phyloP scores from a whole-genome alignment of 2,113 vertebrate genomes.

The Vidua macroura region DNA sequence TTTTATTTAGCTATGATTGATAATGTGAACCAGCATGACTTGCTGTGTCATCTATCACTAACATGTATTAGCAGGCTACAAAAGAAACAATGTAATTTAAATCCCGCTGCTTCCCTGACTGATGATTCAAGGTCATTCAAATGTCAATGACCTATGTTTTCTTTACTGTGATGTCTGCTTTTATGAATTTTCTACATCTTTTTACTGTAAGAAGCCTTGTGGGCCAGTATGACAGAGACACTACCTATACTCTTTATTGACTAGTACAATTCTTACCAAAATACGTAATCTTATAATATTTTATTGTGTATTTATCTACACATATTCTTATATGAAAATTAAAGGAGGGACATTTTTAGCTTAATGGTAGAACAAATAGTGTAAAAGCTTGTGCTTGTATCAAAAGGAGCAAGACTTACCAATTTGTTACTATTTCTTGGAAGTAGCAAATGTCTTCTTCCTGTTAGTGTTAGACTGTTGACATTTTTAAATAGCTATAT shows the following conservation, averaged over 20 bases:
- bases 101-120: not conserved
- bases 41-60: not conserved
- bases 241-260: not conserved
- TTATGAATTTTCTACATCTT: not conserved
- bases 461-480: not conserved
- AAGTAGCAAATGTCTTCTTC: not conserved
- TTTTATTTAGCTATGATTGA: not conserved
- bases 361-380: not conserved
- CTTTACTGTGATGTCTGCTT: not conserved
- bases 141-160: not conserved
- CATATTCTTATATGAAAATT: not conserved
- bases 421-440: not conserved
- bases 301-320: not conserved
- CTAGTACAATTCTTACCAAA: not conserved
- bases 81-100: not conserved
- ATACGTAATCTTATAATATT: not conserved
- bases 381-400: not conserved
- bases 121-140: not conserved
- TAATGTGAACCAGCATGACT: fast-evolving
- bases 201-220: not conserved
- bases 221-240: not conserved
- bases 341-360: not conserved
- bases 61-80: not conserved
- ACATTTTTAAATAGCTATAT: not conserved
- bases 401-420: not conserved